These are phyloP conservation scores for Eulemur mongoz DNA, from an alignment of 2,797 vertebrate species.

Conservation along the genomic window DNA sequence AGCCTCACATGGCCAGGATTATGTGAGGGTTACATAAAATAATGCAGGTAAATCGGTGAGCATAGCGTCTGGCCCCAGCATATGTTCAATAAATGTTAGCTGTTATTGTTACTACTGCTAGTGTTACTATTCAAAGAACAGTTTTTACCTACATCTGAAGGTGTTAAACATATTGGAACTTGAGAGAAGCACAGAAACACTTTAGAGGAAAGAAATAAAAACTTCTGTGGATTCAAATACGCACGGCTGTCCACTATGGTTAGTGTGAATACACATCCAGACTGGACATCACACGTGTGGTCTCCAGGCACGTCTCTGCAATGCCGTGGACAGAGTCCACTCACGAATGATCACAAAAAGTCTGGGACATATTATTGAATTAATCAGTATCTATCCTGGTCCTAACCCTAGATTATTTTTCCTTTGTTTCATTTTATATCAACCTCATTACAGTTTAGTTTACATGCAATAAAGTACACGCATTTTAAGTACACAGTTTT, in stretches of 20 bases:
- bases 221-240: neutral
- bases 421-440: neutral
- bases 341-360: neutral
- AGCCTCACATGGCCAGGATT: neutral
- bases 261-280: neutral
- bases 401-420: neutral
- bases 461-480: neutral
- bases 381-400: neutral
- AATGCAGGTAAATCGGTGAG: neutral
- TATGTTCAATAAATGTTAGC: neutral
- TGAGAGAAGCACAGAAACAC: neutral
- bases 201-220: constrained; percentile 17
- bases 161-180: neutral
- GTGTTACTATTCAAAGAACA: neutral
- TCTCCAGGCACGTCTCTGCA: neutral
- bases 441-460: neutral
- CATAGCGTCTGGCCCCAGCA: neutral
- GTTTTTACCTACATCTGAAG: neutral
- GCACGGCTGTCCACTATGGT: neutral
- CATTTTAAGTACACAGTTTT: constrained; percentile 3
- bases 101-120: neutral
- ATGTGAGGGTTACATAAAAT: neutral
- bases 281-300: neutral
- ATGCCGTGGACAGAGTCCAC: neutral
- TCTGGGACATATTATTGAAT: neutral